These are phyloP conservation scores for Drosophila busckii DNA, from an alignment of 1,140 invertebrate species.

Conservation along the genomic window DNA sequence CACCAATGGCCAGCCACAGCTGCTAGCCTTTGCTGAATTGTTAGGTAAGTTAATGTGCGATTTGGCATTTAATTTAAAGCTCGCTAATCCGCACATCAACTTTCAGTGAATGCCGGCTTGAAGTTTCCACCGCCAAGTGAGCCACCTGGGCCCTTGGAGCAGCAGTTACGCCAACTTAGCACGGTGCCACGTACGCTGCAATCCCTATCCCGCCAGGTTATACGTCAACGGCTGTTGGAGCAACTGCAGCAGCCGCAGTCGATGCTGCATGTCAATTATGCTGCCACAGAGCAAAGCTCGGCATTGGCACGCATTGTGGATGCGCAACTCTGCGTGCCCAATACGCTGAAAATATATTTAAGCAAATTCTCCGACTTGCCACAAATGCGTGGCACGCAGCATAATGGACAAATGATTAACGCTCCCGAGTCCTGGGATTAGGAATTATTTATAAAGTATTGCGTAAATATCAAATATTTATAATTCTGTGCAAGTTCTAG, in stretches of 20 bases:
- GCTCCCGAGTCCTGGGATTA: constrained; percentile 49
- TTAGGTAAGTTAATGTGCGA: constrained; percentile 43
- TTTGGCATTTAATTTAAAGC: not conserved
- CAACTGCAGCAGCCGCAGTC: constrained; percentile 23
- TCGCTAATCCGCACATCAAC: not conserved
- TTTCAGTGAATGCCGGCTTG: constrained; percentile 55
- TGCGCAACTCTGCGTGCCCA: constrained; percentile 49
- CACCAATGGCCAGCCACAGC: constrained; percentile 5
- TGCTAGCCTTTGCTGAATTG: constrained; percentile 40
- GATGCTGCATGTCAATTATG: constrained; percentile 39
- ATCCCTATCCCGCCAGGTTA: constrained; percentile 44
- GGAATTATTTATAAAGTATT: too few relatives aligned
- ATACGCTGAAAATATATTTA: constrained; percentile 53
- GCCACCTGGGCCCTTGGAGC: constrained; percentile 35
- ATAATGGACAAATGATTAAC: not conserved
- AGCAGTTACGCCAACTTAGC: constrained; percentile 26
- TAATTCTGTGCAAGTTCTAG: constrained; percentile 26
- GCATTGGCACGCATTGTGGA: constrained; percentile 52
- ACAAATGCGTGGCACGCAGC: constrained; percentile 12
- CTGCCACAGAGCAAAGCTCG: constrained; percentile 44
- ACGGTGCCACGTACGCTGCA: constrained; percentile 46
- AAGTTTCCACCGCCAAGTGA: constrained; percentile 42
- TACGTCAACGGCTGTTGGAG: constrained; percentile 40
- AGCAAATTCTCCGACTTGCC: constrained; percentile 59
- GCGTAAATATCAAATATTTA: not conserved